Evolutionary conservation across 2,888 invertebrate genomes (phyloP), one percentile per base, ranked within the genome.

Genomic region (Lucinisca nassula): DNA sequence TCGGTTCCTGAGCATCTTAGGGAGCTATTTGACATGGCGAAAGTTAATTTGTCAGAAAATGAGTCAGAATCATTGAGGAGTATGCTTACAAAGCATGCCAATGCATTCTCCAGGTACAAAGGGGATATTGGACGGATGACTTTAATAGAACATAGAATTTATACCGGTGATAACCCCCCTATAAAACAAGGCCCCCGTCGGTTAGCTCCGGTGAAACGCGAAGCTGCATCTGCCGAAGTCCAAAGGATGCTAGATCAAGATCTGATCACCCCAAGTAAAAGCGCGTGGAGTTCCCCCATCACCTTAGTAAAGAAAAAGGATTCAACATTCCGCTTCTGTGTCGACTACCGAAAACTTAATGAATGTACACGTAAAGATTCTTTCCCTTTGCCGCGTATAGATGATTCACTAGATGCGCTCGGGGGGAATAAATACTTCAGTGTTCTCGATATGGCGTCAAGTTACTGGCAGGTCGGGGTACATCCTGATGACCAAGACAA

Each of bases 401-500:
- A 45, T 12, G 45, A 45, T 45, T n/a, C n/a, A n/a, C n/a, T n/a
- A n/a, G n/a, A n/a, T n/a, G n/a, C n/a, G 21, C n/a, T 55, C 3
- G 21, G 21, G 0, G 79, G 82, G 37, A 76, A 78, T 17, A 35
- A 55, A 24, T 88, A 82, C 77, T 88, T 85, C 49, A 61, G 82
- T 24, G 79, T 51, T 27, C 38, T 88, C 10, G 85, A 88, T 24
- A 80, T 82, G 61, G 58, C 79, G 37, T 79, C 82, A 82, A 79
- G 75, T 0, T 85, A 82, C 45, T 75, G 79, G 21, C 82, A 85
- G 58, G 51, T 89, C 24, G 85, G 85, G 32, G 35, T 86, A 49
- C 83, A 45, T 3, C 72, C 72, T 45, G 73, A 14, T 0, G 82
- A 88, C 49, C 82, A 80, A 70, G 37, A 55, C 21, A 85, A 85